Base-by-base conservation (phyloP, 2,797 vertebrate genomes). In the Sebastes steindachneri region DNA sequence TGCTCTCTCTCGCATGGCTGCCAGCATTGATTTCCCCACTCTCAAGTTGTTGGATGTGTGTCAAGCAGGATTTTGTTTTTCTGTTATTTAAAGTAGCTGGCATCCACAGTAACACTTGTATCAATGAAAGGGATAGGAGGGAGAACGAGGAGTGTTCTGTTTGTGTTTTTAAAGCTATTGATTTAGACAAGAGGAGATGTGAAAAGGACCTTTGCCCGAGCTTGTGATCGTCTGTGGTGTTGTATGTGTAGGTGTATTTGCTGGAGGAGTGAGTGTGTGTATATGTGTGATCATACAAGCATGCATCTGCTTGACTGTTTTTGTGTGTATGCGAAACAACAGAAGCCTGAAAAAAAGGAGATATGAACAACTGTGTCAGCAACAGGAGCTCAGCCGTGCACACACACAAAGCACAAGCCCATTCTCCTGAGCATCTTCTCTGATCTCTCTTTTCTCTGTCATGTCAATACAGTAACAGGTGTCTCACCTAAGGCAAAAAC, bases 401-500 rank as follows among this genome's bases (percentile, higher is more conserved):
- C 76, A 19, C 45, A 86, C 82, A 89, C 84, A 86, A 87, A 90
- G 80, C 67, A 77, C 31, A 86, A 89, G 72, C 86, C 85, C 77
- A 81, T 91, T 92, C 90, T 94, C 89, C 71, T 60, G 88, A 91
- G 92, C 86, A 73, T 79, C 83, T 72, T 80, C 77, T 92, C 79
- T 92, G 92, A 93, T 93, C 88, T 90, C 64, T 70, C 2, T 83
- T 79, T 88, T 84, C 77, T 85, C 81, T 90, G 88, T 93, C 91
- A 91, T 92, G 88, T 92, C 77, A 73, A 84, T 85, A 86, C 78
- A 80, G 86, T 92, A 94, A 93, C 90, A 92, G 88, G 90, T 94
- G 90, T 95, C 93, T 92, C 86, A 91, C 93, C 92, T 92, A 48
- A 89, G 93, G 92, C 92, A 83, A 91, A 86, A 88, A 85, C 84